Base-by-base conservation (phyloP, 2,797 vertebrate genomes). In the Gambelia wislizenii region DNA sequence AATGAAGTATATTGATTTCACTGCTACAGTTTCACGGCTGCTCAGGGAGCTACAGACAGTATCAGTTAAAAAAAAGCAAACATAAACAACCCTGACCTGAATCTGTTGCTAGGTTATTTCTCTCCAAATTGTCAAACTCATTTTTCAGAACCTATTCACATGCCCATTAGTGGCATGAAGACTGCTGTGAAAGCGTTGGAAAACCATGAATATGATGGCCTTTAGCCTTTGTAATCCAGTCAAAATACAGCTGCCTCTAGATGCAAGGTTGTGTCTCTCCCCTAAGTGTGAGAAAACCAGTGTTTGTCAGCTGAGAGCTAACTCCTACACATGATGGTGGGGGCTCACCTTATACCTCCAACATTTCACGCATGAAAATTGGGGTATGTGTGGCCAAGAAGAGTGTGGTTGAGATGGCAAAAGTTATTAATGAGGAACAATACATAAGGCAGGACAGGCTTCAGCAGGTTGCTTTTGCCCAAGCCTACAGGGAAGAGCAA, bases 1-100 rank as follows among this genome's bases (percentile, higher is more conserved):
- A 85, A 59, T 3, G 25, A 33, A 72, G 16, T 67, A 12, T 70
- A 84, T 90, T 83, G 80, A 87, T 70, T 88, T 82, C 16, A 44
- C 39, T 61, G 8, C 30, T 85, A 30, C 10, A 8, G 56, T 81
- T 81, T 79, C 84, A 70, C 36, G 83, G 42, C 16, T 70, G 36
- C 54, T 79, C 27, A 42, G 33, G 61, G 42, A 90, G 44, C 7
- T 84, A 39, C 82, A 61, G 80, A 22, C 69, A 49, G 22, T 16
- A n/a, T 70, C 42, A 39, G 7, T 54, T 54, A 14, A 54, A 54
- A 54, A 54, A 54, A 54, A 54, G 13, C 2, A 52, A 54, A 54
- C n/a, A 54, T 2, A n/a, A n/a, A n/a, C n/a, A n/a, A 54, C 3
- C 42, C 75, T 61, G 81, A 70, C 42, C 22, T 78, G n/a, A 70